Evolutionary conservation across 2,797 vertebrate species (phyloP), one percentile per base, ranked within the genome.

Genomic region (Gallinago nigripennis): DNA sequence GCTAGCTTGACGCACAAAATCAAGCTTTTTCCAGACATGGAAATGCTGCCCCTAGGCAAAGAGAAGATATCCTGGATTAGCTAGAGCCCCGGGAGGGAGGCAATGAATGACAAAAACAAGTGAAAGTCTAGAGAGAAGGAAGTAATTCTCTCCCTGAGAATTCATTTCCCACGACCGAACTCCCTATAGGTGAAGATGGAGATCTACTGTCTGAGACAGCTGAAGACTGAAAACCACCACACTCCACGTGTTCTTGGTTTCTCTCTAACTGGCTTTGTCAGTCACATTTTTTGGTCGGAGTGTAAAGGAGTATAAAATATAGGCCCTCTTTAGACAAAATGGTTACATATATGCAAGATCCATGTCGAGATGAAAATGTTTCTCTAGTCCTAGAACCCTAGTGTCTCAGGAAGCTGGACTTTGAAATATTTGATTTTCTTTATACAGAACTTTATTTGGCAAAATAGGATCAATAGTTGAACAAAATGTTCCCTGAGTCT

Each of bases 121-220:
- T 71, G 75, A 66, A 95, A 95, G 48, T 89, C 63, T 66, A 84
- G 66, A 92, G 79, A 89, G 58, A 81, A 88, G 46, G 71, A 95
- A 91, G 61, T 30, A 83, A 19, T 88, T 91, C 10, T 81, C 6
- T 86, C 8, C 31, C 60, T 3, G 8, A 35, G 31, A 89, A 78
- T 81, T 88, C 2, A 60, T 71, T 94, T 92, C 43, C 24, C 35
- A 35, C 72, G 64, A 71, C 63, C n/a, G 68, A 39, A 73, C 20
- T 90, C 51, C 58, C 1, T 2, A 39, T 20, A 77, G 60, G 14
- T 64, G 28, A 68, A 85, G 64, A 86, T 41, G 31, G 48, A 86
- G 39, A 57, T 87, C 15, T 68, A 73, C 51, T 91, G 48, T 17
- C 41, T 94, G 72, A 78, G 91, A 92, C 35, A 76, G 24, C 9